These are phyloP conservation scores for Nineta flava DNA, from an alignment of 2,888 invertebrate genomes.

Conservation along the genomic window DNA sequence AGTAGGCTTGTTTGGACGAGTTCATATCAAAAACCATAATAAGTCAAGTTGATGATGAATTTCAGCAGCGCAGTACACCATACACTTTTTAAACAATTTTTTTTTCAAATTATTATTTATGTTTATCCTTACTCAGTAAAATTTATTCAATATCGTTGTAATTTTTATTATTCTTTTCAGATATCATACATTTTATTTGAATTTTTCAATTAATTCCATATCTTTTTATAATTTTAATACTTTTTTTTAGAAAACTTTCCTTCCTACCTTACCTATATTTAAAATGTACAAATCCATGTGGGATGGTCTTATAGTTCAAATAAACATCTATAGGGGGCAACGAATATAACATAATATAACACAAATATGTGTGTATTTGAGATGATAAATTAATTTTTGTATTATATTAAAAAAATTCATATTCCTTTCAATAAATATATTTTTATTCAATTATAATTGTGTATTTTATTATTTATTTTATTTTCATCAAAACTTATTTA, in stretches of 20 bases:
- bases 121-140: not conserved
- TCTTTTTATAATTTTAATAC: not conserved
- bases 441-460: too few species aligned
- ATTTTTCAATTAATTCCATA: not conserved
- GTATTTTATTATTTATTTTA: too few species aligned
- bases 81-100: too few species aligned
- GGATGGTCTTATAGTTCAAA: not conserved
- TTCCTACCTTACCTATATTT: not conserved
- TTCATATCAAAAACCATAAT: constrained; percentile 18
- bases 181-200: not conserved
- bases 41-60: not conserved
- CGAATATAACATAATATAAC: not conserved
- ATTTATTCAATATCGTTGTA: not conserved
- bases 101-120: too few species aligned
- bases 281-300: not conserved
- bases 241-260: not conserved
- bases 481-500: too few species aligned
- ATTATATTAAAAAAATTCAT: too few species aligned
- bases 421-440: too few species aligned
- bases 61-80: not conserved
- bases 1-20: constrained; percentile 30
- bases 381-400: too few species aligned
- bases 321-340: not conserved
- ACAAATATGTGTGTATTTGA: too few species aligned
- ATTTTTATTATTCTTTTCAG: not conserved